Conservation (phyloP, 1,140 invertebrate species). For the Conus ventricosus region DNA sequence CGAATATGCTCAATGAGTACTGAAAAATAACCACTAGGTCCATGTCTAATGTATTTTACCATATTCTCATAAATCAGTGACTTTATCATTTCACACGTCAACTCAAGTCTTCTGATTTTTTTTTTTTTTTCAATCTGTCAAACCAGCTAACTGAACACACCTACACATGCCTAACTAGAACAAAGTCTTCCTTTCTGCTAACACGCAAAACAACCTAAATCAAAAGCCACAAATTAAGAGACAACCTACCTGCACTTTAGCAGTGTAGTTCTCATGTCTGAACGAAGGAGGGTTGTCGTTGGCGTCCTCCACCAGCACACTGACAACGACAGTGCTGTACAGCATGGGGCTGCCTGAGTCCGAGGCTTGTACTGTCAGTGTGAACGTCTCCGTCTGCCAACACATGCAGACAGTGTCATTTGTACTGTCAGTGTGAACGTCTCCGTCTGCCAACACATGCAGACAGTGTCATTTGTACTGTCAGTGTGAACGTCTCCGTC, state of each 20-base stretch:
- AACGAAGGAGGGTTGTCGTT: conserved; percentile 73
- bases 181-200: no score
- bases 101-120: no score
- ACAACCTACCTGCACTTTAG: conserved; percentile 60
- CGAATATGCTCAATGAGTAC: no score
- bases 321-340: conserved; percentile 57
- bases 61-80: no score
- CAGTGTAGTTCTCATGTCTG: conserved; percentile 60
- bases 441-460: conserved; percentile 25
- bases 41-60: no score
- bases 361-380: conserved; percentile 86
- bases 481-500: conserved; percentile 5
- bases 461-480: not conserved
- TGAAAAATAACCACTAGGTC: no score
- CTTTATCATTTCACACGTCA: no score
- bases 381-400: conserved; percentile 80
- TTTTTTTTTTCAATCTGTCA: no score
- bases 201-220: not conserved
- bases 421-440: no score
- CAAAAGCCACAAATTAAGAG: not conserved
- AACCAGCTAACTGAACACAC: no score
- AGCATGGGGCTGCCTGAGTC: conserved; percentile 82
- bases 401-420: no score
- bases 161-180: no score
- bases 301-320: conserved; percentile 64